Evolutionary conservation across 2,888 invertebrate species (phyloP).

Genomic region (Ochropleura leucogaster): DNA sequence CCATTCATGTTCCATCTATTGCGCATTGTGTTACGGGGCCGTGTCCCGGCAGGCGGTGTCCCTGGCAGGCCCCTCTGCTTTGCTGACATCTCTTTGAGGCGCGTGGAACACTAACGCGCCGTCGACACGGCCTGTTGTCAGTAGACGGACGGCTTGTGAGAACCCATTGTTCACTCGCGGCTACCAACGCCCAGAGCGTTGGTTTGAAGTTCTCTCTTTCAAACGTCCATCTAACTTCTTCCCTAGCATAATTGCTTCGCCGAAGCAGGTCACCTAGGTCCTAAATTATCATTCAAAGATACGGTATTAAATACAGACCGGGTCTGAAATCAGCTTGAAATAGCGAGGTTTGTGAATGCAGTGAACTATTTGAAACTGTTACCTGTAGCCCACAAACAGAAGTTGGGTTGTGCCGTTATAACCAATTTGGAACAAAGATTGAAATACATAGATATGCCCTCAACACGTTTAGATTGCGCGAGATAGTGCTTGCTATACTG

Average conservation of each 20-base stretch:
- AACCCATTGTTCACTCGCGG: too few species aligned
- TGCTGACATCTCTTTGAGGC: too few species aligned
- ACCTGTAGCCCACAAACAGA: background rate
- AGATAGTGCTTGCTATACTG: background rate
- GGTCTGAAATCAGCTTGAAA: background rate
- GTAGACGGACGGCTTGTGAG: too few species aligned
- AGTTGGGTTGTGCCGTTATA: background rate
- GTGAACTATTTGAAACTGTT: constrained; percentile 19
- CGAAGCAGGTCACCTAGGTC: background rate
- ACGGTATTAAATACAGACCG: constrained; percentile 8
- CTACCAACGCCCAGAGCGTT: too few species aligned
- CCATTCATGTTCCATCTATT: too few species aligned
- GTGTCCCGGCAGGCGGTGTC: too few species aligned
- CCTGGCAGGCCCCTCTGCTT: too few species aligned
- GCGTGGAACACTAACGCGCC: too few species aligned
- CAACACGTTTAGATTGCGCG: background rate
- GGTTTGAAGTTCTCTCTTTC: too few species aligned
- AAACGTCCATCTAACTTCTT: too few species aligned
- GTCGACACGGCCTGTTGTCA: too few species aligned
- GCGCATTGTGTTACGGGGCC: too few species aligned
- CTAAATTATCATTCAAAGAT: constrained; percentile 1
- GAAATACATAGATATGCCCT: background rate
- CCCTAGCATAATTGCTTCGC: background rate
- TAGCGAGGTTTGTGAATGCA: background rate
- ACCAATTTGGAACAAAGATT: background rate